These are phyloP conservation scores for Aphaenogaster floridana DNA, from an alignment of 1,140 invertebrate species.

Conservation along the genomic window DNA sequence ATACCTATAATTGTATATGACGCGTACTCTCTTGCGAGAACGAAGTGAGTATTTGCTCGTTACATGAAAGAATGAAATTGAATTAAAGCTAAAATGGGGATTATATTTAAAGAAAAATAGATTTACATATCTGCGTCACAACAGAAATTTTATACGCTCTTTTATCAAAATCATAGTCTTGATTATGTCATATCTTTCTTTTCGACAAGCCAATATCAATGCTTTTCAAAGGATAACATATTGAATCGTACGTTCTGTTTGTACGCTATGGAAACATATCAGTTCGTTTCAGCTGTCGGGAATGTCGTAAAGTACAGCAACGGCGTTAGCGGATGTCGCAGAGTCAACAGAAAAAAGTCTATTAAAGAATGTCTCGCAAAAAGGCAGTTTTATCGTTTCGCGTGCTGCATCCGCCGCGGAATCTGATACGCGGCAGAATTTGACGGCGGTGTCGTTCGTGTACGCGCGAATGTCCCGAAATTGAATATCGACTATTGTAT, in stretches of 20 bases:
- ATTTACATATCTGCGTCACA: background rate
- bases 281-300: constrained; percentile 9
- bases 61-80: background rate
- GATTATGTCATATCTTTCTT: background rate
- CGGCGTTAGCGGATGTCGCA: background rate
- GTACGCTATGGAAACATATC: background rate
- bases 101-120: constrained; percentile 1
- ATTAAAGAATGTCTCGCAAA: constrained; percentile 29
- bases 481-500: constrained; percentile 55
- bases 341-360: constrained; percentile 51
- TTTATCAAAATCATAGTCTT: background rate
- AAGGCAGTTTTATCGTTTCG: constrained; percentile 8
- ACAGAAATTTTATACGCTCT: background rate
- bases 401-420: background rate
- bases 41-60: background rate
- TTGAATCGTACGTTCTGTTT: background rate
- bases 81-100: background rate
- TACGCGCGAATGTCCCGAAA: background rate
- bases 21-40: background rate
- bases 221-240: background rate
- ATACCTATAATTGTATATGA: background rate
- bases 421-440: constrained; percentile 28
- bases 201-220: background rate
- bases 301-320: constrained; percentile 2
- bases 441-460: background rate